Conservation (phyloP, 2,888 invertebrate genomes). For the Cephus pulcher region DNA sequence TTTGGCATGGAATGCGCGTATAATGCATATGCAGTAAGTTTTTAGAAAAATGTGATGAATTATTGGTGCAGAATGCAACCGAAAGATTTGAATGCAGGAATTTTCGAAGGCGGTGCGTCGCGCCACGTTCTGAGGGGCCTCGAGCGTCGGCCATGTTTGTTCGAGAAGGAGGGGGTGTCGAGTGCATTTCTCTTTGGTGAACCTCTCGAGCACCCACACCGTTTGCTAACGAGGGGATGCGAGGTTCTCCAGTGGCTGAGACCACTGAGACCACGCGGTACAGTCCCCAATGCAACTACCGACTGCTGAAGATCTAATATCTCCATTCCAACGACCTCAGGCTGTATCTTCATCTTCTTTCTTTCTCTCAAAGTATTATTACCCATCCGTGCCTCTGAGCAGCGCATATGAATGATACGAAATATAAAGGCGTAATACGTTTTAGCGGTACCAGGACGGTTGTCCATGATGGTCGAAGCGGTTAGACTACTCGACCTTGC, state of each 20-base stretch:
- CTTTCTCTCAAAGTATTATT: not conserved
- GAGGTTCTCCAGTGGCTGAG: constrained; percentile 6
- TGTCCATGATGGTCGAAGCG: not conserved
- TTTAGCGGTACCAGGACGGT: not conserved
- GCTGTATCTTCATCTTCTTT: not conserved
- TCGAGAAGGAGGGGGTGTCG: constrained; percentile 32
- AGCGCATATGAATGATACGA: not conserved
- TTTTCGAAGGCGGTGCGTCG: not conserved
- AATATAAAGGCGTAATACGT: not conserved
- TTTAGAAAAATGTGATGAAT: not conserved
- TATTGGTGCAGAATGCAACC: not conserved
- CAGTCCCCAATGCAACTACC: not conserved
- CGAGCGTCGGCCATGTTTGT: constrained; percentile 58
- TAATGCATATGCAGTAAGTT: not conserved
- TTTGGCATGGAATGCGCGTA: not conserved
- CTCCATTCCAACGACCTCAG: not conserved
- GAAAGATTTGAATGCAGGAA: not conserved
- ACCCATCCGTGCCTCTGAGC: not conserved
- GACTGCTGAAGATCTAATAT: not conserved
- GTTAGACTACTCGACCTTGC: not conserved
- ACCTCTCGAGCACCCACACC: constrained; percentile 57
- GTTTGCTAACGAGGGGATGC: constrained; percentile 50
- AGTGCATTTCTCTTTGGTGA: constrained; percentile 60
- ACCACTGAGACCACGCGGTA: constrained; percentile 5
- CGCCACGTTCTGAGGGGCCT: constrained; percentile 6